Evolutionary conservation across 2,113 vertebrate species (phyloP), one percentile per base, ranked within the genome.

Genomic region (Chloebia gouldiae): DNA sequence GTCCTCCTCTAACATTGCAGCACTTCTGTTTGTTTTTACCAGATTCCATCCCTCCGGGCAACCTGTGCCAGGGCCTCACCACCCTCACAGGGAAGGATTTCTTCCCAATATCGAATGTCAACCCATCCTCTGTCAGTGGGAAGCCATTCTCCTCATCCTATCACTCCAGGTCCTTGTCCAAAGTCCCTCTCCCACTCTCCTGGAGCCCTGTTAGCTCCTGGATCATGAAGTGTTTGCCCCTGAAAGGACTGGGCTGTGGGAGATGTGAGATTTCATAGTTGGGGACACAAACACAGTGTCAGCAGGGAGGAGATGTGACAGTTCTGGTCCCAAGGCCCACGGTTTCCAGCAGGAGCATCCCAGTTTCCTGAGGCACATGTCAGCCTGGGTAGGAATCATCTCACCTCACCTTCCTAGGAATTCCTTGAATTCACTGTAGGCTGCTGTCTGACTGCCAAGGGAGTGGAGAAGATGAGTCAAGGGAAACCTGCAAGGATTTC

Each of bases 251-350:
- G n/a, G 11, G 3, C 21, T 23, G 7, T 1, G 31, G 10, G 51
- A 24, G 11, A 13, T 30, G n/a, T 18, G 31, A 35, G 33, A 28
- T n/a, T 51, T 35, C 51, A 24, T 4, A 56, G 23, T 3, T 12
- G 33, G 24, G 83, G 64, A 30, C 44, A 39, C 18, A 49, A 73
- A 33, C 0, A 0, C 15, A 4, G 18, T 1, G 1, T 20, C 25
- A 60, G 33, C 1, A 7, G 57, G 51, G 16, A n/a, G 53, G 65
- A 53, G 37, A 61, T 18, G 64, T 18, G 23, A 11, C 0, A 13
- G 15, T 19, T 80, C 63, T 56, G 7, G 8, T 30, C 22, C 68
- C 31, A 39, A 4, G 20, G 45, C 31, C 24, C 14, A 15, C 65
- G 23, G 10, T 20, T 44, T 42, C 51, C 28, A 35, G 49, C 7